Evolutionary conservation across 1,140 invertebrate genomes (phyloP).

Genomic region (Bombus ignitus): DNA sequence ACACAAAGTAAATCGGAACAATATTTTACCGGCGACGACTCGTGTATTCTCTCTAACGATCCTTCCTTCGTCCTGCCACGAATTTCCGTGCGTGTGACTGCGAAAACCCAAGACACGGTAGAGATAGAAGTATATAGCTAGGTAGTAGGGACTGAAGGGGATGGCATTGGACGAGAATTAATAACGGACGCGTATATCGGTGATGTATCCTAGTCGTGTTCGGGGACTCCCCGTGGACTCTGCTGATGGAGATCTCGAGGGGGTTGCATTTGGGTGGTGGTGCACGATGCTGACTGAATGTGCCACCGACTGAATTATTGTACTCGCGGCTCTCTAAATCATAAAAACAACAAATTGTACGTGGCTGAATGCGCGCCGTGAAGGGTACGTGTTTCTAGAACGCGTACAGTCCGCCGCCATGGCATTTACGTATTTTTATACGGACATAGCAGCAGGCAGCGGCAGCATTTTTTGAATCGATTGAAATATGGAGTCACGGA

Average conservation of each 20-base stretch:
- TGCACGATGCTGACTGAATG: constrained; percentile 43
- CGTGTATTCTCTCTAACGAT: constrained; percentile 46
- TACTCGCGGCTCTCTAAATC: constrained; percentile 72
- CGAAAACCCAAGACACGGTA: constrained; percentile 42
- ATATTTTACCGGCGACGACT: constrained; percentile 50
- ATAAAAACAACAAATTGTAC: constrained; percentile 78
- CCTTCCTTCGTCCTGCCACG: constrained; percentile 44
- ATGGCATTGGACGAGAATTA: constrained; percentile 67
- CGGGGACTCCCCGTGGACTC: constrained; percentile 71
- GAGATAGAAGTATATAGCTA: constrained; percentile 20
- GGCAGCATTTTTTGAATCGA: constrained; percentile 71
- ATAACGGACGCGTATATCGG: constrained; percentile 70
- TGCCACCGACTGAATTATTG: constrained; percentile 76
- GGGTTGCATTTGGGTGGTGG: constrained; percentile 49
- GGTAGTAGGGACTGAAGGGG: neutral
- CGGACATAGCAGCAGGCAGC: neutral
- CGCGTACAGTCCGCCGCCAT: neutral
- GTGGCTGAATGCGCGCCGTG: constrained; percentile 10
- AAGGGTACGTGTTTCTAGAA: neutral
- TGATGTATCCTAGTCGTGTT: constrained; percentile 53
- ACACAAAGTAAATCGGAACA: constrained; percentile 48
- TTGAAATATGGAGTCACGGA: constrained; percentile 73
- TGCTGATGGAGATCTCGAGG: constrained; percentile 69
- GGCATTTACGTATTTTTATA: constrained; percentile 22
- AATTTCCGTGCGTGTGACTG: constrained; percentile 58